Percentiles rank a stretch among this genome's conserved stretches.
These are phyloP conservation scores for Hecatera dysodea DNA, from an alignment of 2,888 invertebrate species.

Conservation along the genomic window DNA sequence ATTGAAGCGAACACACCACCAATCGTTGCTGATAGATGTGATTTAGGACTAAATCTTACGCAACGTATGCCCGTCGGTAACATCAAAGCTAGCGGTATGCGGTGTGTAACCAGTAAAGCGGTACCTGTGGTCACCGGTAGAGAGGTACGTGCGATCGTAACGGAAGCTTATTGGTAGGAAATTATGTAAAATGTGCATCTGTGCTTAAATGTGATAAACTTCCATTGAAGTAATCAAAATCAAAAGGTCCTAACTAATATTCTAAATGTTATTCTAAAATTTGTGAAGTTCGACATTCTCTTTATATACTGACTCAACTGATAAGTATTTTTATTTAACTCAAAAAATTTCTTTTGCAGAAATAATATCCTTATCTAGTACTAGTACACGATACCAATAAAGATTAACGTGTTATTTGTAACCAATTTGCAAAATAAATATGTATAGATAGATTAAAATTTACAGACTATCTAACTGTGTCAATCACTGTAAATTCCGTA, in stretches of 20 bases:
- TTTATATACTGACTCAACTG: too few species aligned
- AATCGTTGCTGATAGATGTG: neutral
- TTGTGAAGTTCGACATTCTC: too few species aligned
- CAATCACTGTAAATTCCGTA: neutral
- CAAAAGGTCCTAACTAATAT: neutral
- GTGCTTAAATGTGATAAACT: conserved; percentile 1
- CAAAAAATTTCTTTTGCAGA: too few species aligned
- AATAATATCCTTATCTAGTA: too few species aligned
- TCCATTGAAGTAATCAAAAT: neutral
- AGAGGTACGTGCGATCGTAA: conserved; percentile 17
- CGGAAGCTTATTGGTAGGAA: conserved; percentile 23
- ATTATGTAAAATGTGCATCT: conserved; percentile 10
- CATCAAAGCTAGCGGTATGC: conserved; percentile 51
- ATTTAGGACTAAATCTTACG: conserved; percentile 6
- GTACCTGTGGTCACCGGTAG: conserved; percentile 14
- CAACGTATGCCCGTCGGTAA: conserved; percentile 24
- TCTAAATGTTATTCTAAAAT: too few species aligned
- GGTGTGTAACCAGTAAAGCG: conserved; percentile 17
- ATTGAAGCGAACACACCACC: neutral
- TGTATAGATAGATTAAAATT: neutral
- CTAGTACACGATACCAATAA: too few species aligned
- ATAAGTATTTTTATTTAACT: too few species aligned
- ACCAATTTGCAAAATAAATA: too few species aligned
- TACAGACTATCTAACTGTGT: neutral
- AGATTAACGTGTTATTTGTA: too few species aligned